phyloP scores from a whole-genome alignment of 2,888 invertebrate genomes.

The Gisinianus flammeolus region DNA sequence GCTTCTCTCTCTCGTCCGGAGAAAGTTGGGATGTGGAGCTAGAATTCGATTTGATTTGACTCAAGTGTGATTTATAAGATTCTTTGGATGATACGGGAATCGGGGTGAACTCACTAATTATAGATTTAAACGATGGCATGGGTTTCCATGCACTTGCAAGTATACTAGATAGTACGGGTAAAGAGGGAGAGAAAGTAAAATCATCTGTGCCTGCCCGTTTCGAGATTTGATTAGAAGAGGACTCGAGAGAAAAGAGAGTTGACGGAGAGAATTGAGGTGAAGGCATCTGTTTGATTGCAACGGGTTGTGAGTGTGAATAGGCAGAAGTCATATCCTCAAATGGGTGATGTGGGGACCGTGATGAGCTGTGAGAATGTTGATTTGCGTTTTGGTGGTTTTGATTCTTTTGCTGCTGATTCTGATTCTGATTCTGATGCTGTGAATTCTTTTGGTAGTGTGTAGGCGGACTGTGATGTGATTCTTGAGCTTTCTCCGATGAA shows the following conservation, averaged over 20 bases:
- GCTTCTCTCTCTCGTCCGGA: background rate
- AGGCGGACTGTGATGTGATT: background rate
- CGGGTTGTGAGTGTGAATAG: background rate
- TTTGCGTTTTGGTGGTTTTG: background rate
- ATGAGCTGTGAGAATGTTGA: background rate
- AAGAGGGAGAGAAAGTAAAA: background rate
- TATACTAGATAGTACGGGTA: too few relatives aligned
- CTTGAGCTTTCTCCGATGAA: background rate
- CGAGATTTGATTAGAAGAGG: background rate
- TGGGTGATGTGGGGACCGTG: conserved; percentile 9
- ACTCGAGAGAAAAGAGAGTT: background rate
- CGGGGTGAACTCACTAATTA: too few relatives aligned
- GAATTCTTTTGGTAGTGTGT: background rate
- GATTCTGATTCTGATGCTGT: background rate
- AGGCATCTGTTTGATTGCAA: conserved; percentile 24
- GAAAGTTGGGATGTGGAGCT: background rate
- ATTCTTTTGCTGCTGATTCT: background rate
- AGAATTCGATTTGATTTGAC: background rate
- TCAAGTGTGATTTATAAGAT: background rate
- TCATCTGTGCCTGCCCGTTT: background rate
- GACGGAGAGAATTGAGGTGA: conserved; percentile 18
- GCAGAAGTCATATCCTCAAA: conserved; percentile 12
- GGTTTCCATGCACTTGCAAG: too few relatives aligned
- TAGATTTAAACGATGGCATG: too few relatives aligned
- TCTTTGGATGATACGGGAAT: background rate